phyloP scores from a whole-genome alignment of 2,888 invertebrate genomes.

The Didymodactylos carnosus region DNA sequence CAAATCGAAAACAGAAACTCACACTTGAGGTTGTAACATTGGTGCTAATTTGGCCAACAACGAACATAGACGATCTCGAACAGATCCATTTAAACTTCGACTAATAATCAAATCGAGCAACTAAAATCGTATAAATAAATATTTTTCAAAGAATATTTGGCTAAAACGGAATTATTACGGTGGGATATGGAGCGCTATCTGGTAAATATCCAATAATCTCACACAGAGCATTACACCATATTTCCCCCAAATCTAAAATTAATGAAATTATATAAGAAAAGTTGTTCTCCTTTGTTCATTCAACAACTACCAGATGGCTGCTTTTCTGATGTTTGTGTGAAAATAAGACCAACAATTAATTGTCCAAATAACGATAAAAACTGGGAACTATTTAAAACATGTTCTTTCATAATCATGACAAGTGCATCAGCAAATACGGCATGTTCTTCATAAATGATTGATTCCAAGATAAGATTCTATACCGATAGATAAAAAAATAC shows the following conservation, averaged over 20 bases:
- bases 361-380: neutral
- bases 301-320: no score
- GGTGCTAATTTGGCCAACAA: neutral
- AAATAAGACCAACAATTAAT: neutral
- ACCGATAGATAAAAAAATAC: no score
- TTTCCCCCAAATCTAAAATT: neutral
- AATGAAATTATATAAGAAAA: neutral
- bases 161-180: neutral
- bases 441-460: neutral
- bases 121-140: neutral
- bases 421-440: neutral
- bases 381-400: neutral
- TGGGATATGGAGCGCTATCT: neutral
- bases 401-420: neutral
- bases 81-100: neutral
- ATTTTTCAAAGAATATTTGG: neutral
- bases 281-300: no score
- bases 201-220: neutral
- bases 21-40: neutral
- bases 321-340: no score
- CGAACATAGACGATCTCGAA: neutral
- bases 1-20: no score
- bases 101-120: neutral
- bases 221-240: neutral
- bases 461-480: neutral